phyloP scores from a whole-genome alignment of 2,888 invertebrate genomes.

The Oegoconia quadripuncta region DNA sequence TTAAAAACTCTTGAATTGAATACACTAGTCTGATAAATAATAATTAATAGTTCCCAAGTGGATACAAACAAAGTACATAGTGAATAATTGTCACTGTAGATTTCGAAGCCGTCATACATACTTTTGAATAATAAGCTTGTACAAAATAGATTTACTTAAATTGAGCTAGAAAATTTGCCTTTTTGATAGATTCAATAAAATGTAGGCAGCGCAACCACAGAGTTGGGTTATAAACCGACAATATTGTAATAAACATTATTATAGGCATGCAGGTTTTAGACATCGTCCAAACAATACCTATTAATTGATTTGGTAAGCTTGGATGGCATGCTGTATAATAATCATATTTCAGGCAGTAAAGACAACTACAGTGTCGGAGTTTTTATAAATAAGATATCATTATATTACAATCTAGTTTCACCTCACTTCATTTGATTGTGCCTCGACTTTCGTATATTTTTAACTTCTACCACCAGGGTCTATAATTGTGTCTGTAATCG shows the following conservation, averaged over 20 bases:
- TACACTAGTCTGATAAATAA: no score
- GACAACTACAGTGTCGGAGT: neutral
- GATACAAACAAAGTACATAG: no score
- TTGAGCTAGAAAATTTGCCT: slow-evolving; percentile 59
- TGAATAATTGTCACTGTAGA: slow-evolving; percentile 32
- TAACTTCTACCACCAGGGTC: neutral
- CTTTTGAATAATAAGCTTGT: slow-evolving; percentile 51
- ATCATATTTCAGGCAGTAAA: neutral
- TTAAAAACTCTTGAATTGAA: no score
- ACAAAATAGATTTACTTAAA: slow-evolving; percentile 58
- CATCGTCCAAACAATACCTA: no score
- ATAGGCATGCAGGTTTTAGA: no score
- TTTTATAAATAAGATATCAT: neutral
- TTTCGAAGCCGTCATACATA: slow-evolving; percentile 33
- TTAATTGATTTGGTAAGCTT: no score
- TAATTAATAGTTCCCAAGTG: no score
- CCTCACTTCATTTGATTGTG: neutral
- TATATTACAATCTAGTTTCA: neutral
- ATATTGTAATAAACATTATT: slow-evolving; percentile 12
- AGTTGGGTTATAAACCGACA: slow-evolving; percentile 30
- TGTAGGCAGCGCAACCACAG: slow-evolving; percentile 38
- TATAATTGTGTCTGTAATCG: no score
- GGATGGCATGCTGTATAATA: neutral
- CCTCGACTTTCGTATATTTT: neutral
- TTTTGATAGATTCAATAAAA: slow-evolving; percentile 44